Conservation (phyloP, 2,888 invertebrate genomes). For the Mactromeris polynyma region DNA sequence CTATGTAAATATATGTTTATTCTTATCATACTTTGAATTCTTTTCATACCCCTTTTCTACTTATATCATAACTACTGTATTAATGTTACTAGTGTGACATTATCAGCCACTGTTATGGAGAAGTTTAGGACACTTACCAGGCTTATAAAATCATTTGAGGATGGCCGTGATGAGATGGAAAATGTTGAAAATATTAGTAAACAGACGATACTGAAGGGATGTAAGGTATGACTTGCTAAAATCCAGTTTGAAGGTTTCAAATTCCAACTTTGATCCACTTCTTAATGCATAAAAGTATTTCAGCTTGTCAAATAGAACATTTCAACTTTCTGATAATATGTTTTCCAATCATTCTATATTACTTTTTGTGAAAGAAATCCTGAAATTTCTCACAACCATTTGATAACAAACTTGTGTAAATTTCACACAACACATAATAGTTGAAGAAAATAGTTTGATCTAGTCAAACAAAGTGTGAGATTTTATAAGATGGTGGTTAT, state of each 20-base stretch:
- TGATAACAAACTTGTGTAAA: not conserved
- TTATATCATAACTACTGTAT: not conserved
- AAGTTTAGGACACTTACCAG: not conserved
- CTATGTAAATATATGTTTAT: not conserved
- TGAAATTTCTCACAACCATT: not conserved
- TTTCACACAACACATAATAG: not conserved
- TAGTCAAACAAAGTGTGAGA: not conserved
- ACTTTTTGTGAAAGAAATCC: no score
- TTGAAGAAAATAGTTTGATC: not conserved
- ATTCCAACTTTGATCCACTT: no score
- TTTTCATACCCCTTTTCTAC: not conserved
- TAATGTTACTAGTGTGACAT: not conserved
- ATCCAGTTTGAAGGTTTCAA: not conserved
- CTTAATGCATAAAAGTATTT: no score
- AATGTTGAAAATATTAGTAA: conserved; percentile 37
- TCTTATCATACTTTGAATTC: not conserved
- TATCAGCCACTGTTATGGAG: not conserved
- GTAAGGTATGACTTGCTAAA: conserved; percentile 27
- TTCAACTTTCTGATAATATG: no score
- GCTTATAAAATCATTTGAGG: conserved; percentile 32
- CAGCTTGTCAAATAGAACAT: no score
- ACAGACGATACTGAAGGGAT: conserved; percentile 25
- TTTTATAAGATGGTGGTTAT: not conserved
- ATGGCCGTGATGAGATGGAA: conserved; percentile 35
- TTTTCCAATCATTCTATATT: no score